Evolutionary conservation across 2,113 vertebrate genomes (phyloP), one percentile per base, ranked within the genome.

Genomic region (Chlorodrepanis virens): DNA sequence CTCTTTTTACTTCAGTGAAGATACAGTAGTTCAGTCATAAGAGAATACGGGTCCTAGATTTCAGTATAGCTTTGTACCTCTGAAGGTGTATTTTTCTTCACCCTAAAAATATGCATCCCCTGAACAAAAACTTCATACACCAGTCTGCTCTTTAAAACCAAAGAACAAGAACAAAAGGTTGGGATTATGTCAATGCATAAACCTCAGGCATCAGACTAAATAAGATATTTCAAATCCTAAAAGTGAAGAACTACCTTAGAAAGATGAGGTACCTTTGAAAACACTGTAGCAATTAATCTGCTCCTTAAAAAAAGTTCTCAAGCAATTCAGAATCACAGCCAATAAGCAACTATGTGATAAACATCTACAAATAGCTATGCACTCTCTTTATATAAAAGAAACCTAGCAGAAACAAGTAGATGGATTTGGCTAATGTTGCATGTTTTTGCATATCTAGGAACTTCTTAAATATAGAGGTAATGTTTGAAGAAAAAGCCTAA

Each of bases 1-100:
- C 81, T 93, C 78, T 45, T 86, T 87, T 60, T 68, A 70, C 74
- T 89, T 96, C 42, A 78, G 50, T 56, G 83, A 92, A 92, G 49
- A 90, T 53, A 60, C 13, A 68, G n/a, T 35, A 35, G 1, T 81
- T 87, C 29, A 79, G 2, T 79, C 68, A 74, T 25, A 71, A 50
- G 31, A 69, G 65, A 76, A 82, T 60, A 39, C 59, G 42, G 8
- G n/a, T 72, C 69, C 65, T 87, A 87, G 76, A 60, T 47, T 94
- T 90, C 18, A 87, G 18, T 33, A 17, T 53, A 40, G n/a, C 20
- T 91, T 52, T 86, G 17, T 64, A 64, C n/a, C 20, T 56, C 12
- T 49, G 53, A 85, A 86, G 12, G 10, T 85, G 7, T 12, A 40
- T 54, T 92, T 96, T 95, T 35, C 35, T 83, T 83, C 65, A 52